Evolutionary conservation across 2,888 invertebrate species (phyloP), one percentile per base, ranked within the genome.

Genomic region (Dichetophora obliterata): DNA sequence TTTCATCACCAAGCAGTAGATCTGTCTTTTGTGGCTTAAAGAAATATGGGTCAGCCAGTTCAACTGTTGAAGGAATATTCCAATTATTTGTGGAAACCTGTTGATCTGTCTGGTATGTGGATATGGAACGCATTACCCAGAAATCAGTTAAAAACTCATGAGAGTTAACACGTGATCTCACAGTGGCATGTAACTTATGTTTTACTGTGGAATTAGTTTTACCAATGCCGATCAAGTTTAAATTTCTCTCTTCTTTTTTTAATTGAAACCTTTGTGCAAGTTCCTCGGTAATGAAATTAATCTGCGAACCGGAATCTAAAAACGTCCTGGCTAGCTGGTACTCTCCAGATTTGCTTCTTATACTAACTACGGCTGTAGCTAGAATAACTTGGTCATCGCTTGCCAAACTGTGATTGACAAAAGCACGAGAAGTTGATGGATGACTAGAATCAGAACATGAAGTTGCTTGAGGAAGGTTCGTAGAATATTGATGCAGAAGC

Each of bases 91-190:
- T 75, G 8, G 54, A 14, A 19, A 75, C 37, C 5, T 31, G 3
- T 4, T 31, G 31, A 31, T 31, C 31, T 31, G 31, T 3, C 31
- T 31, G 31, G 5, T 31, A 31, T 31, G 31, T 31, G 5, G 31
- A 31, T 3, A 65, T 74, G 0, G 43, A 31, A n/a, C 69, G 70
- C 69, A 77, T 37, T 3, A 77, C 68, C 24, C 54, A 22, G 22
- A 75, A 70, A 61, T 75, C 75, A 11, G 63, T n/a, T 5, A 11
- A 43, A 50, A 75, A 75, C 24, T 75, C 71, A 71, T 75, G 48
- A 65, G 48, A n/a, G 52, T 75, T 75, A 2, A 71, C 27, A 5
- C 61, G 31, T 54, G 77, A 75, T 16, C 61, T 75, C n/a, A 74
- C 48, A 14, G 68, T 16, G 16, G 77, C 50, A 37, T 68, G 31